Percentiles rank a stretch among this genome's conserved stretches.
phyloP scores from a whole-genome alignment of 2,797 vertebrate species.

The Glyptemys insculpta region DNA sequence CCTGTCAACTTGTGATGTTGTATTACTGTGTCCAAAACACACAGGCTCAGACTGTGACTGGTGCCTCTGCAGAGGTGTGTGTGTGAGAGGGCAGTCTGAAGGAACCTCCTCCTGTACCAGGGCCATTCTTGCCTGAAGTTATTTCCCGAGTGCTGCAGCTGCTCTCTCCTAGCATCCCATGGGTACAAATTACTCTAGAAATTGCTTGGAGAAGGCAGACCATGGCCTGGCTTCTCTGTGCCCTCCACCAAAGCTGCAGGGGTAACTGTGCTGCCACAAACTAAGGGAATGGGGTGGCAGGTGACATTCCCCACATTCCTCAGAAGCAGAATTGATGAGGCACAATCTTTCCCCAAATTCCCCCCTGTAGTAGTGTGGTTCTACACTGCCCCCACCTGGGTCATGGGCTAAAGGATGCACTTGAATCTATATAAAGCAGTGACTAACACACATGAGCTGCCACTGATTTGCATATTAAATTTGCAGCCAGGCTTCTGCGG shows the following conservation, averaged over 20 bases:
- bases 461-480: background rate
- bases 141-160: background rate
- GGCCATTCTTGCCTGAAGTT: background rate
- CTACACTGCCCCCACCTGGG: background rate
- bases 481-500: background rate
- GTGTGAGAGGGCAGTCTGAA: background rate
- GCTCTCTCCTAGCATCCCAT: background rate
- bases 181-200: background rate
- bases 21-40: no score
- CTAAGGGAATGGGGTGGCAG: fast-evolving
- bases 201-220: background rate
- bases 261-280: background rate
- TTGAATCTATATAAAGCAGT: background rate
- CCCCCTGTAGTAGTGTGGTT: background rate
- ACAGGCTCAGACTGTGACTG: background rate
- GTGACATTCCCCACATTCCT: background rate
- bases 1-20: no score
- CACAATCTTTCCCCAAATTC: fast-evolving
- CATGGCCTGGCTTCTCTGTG: background rate
- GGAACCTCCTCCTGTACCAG: background rate
- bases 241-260: no score
- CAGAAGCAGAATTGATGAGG: background rate
- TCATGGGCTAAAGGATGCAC: fast-evolving
- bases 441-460: background rate
- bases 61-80: background rate